Evolutionary conservation across 2,113 vertebrate genomes (phyloP), one percentile per base, ranked within the genome.

Genomic region (Atherinomorus stipes): DNA sequence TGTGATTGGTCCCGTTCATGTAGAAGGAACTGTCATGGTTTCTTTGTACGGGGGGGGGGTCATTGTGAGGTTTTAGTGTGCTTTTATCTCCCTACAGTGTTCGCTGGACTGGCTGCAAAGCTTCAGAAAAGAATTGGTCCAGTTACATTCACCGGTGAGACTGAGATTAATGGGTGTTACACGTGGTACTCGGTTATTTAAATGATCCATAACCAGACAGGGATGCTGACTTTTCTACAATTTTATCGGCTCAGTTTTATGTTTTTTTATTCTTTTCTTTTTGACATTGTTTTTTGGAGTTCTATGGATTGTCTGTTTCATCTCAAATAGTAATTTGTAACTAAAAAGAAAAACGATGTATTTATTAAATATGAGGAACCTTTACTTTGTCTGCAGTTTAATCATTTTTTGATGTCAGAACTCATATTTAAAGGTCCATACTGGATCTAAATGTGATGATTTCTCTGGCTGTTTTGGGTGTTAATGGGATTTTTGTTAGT

Each of bases 251-350:
- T n/a, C 71, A 1, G 21, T 82, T 89, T 85, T 85, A 52, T 87
- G 83, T 91, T 89, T 90, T 81, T 90, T 78, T 50, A 53, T 63
- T 75, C 86, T 78, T 75, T 78, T 79, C 81, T 68, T 11, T 58
- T 49, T 40, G 12, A 18, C 13, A 4, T 22, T 70, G 64, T 78
- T 74, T 62, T 61, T 81, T 80, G 67, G 31, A 66, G 25, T 75
- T 19, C 66, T 45, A 56, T 83, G 28, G 45, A 38, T 49, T 81
- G 75, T 69, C 56, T 74, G 58, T 76, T 15, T 59, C 49, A 72
- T 74, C 28, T 78, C 42, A 60, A 73, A 80, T 34, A 71, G 72
- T 67, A 59, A 71, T 78, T 79, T 86, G 40, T 83, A 85, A 76
- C 47, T 65, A 26, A 45, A 51, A 54, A 22, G 7, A 73, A 50